These are phyloP conservation scores for Hydropsyche tenuis DNA, from an alignment of 1,140 invertebrate genomes.

Conservation along the genomic window DNA sequence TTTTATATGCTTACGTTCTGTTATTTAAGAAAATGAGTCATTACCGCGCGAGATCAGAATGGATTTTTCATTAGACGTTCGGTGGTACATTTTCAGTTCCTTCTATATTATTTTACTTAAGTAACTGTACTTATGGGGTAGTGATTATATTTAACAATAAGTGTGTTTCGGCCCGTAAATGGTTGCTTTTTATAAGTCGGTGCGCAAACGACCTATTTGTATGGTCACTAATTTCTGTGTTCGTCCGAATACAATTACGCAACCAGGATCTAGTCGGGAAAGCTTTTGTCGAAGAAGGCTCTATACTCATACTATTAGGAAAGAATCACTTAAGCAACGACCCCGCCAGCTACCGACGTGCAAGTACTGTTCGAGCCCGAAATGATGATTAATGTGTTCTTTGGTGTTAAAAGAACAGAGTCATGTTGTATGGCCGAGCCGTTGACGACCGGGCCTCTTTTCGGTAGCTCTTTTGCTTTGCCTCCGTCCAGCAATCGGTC, in stretches of 20 bases:
- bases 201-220: slow-evolving; percentile 37
- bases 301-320: slow-evolving; percentile 40
- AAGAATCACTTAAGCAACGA: slow-evolving; percentile 46
- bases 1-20: too few species aligned
- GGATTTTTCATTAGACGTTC: too few species aligned
- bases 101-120: not conserved
- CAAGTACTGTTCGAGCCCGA: slow-evolving; percentile 43
- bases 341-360: slow-evolving; percentile 41
- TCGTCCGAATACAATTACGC: slow-evolving; percentile 33
- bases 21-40: too few species aligned
- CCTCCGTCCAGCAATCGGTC: slow-evolving; percentile 24
- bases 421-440: slow-evolving; percentile 40
- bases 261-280: slow-evolving; percentile 17
- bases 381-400: slow-evolving; percentile 50
- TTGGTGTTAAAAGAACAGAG: slow-evolving; percentile 43
- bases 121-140: not conserved
- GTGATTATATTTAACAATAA: slow-evolving; percentile 19
- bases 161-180: slow-evolving; percentile 14
- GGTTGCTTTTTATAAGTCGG: slow-evolving; percentile 6
- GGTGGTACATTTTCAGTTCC: too few species aligned
- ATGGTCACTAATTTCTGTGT: slow-evolving; percentile 34
- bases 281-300: slow-evolving; percentile 8
- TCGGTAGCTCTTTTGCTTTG: slow-evolving; percentile 39
- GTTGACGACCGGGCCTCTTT: slow-evolving; percentile 33
- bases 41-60: too few species aligned